Evolutionary conservation across 2,113 vertebrate genomes (phyloP), one percentile per base, ranked within the genome.

Genomic region (Gavia stellata): DNA sequence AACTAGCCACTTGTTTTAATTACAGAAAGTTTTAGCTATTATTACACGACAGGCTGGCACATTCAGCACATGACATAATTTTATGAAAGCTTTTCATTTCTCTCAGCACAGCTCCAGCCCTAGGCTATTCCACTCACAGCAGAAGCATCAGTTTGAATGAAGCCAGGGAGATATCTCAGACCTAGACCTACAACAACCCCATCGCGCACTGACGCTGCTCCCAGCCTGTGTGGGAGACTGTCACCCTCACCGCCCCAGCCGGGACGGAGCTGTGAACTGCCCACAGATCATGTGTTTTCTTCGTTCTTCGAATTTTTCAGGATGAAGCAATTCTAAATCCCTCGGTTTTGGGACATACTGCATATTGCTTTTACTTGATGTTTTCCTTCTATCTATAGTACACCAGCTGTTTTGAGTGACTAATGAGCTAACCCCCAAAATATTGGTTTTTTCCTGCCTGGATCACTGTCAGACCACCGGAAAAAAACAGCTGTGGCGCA

Each of bases 1-100:
- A 97, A 96, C 94, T 74, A 96, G 95, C 94, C 96, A 96, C 95
- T 97, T 94, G 95, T 95, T 97, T 97, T 96, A 97, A 97, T 97
- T 97, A 97, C 95, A 96, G 95, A 96, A 96, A 96, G 96, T 97
- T 97, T 95, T 90, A 85, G 93, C 96, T 96, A 86, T 97, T 95
- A 94, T 95, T 95, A 95, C 92, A 93, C 0, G 78, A 83, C 87
- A 85, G 90, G 66, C 94, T 97, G 97, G 96, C 95, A 94, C 91
- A 92, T 85, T 91, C 89, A 90, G 94, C 87, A 55, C 89, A 95
- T 95, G 97, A 96, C 95, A 97, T 92, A 96, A 95, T 96, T 95
- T 95, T 88, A 67, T 87, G 81, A 94, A 86, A 82, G 92, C 84
- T 90, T 95, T 96, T 90, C 45, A 50, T 90, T 97, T 94, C 91